Evolutionary conservation across 2,797 vertebrate species (phyloP).

Genomic region (Alauda arvensis): DNA sequence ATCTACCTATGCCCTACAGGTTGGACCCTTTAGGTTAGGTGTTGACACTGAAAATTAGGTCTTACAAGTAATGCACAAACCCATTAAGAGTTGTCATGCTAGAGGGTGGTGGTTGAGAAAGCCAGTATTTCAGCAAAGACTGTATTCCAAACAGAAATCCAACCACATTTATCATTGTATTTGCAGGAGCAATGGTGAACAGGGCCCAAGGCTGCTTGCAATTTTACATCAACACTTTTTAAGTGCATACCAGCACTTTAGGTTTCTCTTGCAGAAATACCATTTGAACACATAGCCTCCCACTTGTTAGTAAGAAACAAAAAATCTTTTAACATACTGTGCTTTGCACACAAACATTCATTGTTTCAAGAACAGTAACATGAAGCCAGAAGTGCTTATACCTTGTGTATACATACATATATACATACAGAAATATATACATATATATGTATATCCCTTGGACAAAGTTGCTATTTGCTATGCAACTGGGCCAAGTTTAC

Average conservation of each 20-base stretch:
- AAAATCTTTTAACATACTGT: constrained; percentile 69
- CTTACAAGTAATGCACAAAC: background rate
- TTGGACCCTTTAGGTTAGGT: constrained; percentile 62
- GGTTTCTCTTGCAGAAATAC: constrained; percentile 34
- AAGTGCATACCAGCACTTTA: constrained; percentile 46
- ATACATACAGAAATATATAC: constrained; percentile 65
- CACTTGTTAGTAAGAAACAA: constrained; percentile 55
- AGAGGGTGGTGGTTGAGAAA: constrained; percentile 18
- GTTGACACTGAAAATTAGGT: constrained; percentile 46
- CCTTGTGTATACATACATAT: constrained; percentile 62
- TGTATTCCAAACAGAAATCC: constrained; percentile 11
- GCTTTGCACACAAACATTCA: constrained; percentile 78
- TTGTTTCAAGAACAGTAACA: constrained; percentile 73
- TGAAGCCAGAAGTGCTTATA: constrained; percentile 79
- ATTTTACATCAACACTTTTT: constrained; percentile 13
- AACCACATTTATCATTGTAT: background rate
- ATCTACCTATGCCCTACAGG: constrained; percentile 30
- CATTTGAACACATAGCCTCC: constrained; percentile 44
- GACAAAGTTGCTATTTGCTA: constrained; percentile 66
- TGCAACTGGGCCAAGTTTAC: constrained; percentile 51
- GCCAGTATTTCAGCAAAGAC: background rate
- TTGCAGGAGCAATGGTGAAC: background rate
- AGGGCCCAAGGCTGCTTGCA: constrained; percentile 45
- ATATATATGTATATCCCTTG: constrained; percentile 68
- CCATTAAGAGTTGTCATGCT: background rate